phyloP scores from a whole-genome alignment of 2,113 vertebrate genomes.

The Ammospiza caudacuta region DNA sequence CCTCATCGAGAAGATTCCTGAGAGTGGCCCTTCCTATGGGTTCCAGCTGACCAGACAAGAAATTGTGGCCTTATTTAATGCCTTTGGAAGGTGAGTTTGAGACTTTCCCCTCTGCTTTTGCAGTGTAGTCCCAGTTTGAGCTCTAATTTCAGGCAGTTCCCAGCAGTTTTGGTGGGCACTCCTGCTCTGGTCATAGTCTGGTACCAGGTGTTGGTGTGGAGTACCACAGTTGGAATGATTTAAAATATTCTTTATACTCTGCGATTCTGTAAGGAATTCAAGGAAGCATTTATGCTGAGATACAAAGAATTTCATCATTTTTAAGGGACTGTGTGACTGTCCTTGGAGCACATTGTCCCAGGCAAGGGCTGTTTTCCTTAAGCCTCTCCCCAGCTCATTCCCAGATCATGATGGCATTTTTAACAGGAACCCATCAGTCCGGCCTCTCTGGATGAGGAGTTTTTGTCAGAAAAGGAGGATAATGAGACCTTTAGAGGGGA shows the following conservation, averaged over 20 bases:
- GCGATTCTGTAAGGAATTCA: neutral
- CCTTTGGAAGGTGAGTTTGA: constrained; percentile 87
- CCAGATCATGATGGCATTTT: neutral
- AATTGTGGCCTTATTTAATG: constrained; percentile 90
- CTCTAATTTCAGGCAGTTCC: neutral
- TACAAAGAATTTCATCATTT: neutral
- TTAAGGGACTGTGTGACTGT: neutral
- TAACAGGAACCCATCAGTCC: neutral
- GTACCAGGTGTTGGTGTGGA: too few species aligned
- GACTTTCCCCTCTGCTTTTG: neutral
- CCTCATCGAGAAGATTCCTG: constrained; percentile 85
- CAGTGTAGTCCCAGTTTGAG: neutral
- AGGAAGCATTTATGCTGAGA: neutral
- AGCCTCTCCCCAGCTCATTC: neutral
- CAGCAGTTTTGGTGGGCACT: neutral
- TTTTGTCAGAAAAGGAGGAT: neutral
- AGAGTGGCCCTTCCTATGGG: constrained; percentile 73
- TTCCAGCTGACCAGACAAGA: constrained; percentile 93
- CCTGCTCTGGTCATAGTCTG: neutral
- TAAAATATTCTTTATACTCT: neutral
- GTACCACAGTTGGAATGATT: neutral
- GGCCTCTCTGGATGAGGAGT: neutral
- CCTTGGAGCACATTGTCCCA: neutral
- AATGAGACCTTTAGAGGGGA: neutral
- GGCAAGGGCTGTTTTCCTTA: accelerated